A percentile compares a stretch with the other conserved stretches of the same genome.
phyloP scores from a whole-genome alignment of 2,113 vertebrate species.

The Bothrops jararaca region DNA sequence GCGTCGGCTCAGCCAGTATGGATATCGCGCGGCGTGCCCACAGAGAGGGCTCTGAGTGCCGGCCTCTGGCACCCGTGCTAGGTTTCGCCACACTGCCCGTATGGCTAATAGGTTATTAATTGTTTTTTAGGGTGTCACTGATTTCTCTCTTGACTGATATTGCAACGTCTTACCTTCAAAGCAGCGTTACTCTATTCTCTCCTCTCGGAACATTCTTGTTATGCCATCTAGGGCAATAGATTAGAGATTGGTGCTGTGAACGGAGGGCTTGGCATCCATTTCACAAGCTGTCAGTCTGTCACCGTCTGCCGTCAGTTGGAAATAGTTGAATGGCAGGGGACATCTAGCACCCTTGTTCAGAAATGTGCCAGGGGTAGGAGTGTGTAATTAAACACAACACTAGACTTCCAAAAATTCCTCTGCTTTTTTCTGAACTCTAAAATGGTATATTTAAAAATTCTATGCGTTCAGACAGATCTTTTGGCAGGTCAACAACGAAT shows the following conservation, averaged over 20 bases:
- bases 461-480: not conserved
- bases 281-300: not conserved
- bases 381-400: not conserved
- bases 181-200: not conserved
- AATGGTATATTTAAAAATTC: not conserved
- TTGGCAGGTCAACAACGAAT: not conserved
- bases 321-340: not conserved
- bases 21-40: too few species aligned
- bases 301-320: not conserved
- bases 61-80: too few species aligned
- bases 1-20: too few species aligned
- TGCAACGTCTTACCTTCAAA: not conserved
- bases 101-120: not conserved
- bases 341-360: not conserved
- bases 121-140: not conserved
- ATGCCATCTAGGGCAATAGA: not conserved
- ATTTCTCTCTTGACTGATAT: not conserved
- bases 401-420: not conserved
- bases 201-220: not conserved
- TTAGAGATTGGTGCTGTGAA: not conserved
- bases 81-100: too few species aligned
- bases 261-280: not conserved
- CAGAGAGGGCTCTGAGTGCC: too few species aligned
- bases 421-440: not conserved
- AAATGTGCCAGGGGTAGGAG: constrained; percentile 5